A percentile compares a stretch with the other conserved stretches of the same genome.
Evolutionary conservation across 2,113 vertebrate species (phyloP).

Genomic region (Helogale parvula): DNA sequence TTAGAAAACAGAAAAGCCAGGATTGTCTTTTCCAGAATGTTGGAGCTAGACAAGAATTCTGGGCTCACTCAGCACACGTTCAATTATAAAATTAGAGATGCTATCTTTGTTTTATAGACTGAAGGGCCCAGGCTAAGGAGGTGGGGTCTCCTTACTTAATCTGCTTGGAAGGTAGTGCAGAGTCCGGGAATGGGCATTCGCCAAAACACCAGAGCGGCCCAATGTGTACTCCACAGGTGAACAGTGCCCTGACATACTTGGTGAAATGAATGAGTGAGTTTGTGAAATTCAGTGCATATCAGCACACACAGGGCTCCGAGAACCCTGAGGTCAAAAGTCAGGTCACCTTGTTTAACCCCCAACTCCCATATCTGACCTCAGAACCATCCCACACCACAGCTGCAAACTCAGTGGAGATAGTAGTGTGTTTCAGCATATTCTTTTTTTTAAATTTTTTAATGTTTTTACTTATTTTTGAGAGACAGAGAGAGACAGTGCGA

Average conservation of each 20-base stretch:
- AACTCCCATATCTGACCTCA: background rate
- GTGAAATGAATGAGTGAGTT: background rate
- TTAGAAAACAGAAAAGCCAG: background rate
- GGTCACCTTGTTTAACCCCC: background rate
- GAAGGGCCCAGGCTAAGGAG: background rate
- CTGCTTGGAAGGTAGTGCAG: background rate
- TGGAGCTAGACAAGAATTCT: background rate
- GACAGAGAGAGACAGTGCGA: too few relatives aligned
- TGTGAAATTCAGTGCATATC: background rate
- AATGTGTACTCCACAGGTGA: background rate
- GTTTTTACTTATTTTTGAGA: too few relatives aligned
- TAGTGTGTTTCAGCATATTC: rapidly evolving
- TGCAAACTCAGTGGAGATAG: rapidly evolving
- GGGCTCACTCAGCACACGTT: background rate
- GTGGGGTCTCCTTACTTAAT: background rate
- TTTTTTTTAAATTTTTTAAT: background rate
- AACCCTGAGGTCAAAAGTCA: too few relatives aligned
- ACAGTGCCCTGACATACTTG: background rate
- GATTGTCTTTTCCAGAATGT: background rate
- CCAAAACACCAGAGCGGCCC: too few relatives aligned
- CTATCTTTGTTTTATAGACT: background rate
- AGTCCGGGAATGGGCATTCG: background rate
- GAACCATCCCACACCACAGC: background rate
- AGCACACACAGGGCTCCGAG: background rate
- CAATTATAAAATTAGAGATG: background rate